Conservation (phyloP, 2,113 vertebrate species). For the Semnopithecus entellus region DNA sequence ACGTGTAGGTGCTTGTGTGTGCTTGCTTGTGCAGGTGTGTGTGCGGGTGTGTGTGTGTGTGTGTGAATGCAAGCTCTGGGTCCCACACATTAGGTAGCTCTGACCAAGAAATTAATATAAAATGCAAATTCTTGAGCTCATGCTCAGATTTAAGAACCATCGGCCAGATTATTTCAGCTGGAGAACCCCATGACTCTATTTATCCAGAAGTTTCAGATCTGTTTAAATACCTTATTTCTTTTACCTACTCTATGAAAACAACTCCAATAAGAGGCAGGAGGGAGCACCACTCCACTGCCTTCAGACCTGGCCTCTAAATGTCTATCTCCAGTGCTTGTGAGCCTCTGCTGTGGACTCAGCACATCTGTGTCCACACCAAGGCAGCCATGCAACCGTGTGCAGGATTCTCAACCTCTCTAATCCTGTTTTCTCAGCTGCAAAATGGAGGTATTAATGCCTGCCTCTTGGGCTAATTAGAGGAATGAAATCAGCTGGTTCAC, state of each 20-base stretch:
- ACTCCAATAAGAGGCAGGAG: not conserved
- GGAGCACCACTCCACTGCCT: not conserved
- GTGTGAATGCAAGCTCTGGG: not conserved
- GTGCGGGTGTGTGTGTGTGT: no score
- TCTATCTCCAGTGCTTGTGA: not conserved
- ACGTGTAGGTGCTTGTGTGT: no score
- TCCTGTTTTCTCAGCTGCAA: not conserved
- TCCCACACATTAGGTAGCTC: not conserved
- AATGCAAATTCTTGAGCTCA: not conserved
- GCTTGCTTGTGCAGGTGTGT: no score
- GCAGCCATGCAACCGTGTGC: not conserved
- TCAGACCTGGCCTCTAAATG: not conserved
- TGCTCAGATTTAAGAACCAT: not conserved
- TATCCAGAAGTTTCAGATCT: not conserved
- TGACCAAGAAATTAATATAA: not conserved
- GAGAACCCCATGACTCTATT: not conserved
- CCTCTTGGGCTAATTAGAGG: not conserved
- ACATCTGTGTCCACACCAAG: not conserved
- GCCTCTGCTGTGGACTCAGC: not conserved
- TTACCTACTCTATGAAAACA: not conserved
- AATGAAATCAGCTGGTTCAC: not conserved
- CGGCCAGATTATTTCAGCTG: not conserved
- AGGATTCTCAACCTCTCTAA: not conserved
- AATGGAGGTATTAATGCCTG: not conserved
- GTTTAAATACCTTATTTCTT: not conserved